Evolutionary conservation across 2,888 invertebrate genomes (phyloP), one percentile per base, ranked within the genome.

Genomic region (Agelastica alni): DNA sequence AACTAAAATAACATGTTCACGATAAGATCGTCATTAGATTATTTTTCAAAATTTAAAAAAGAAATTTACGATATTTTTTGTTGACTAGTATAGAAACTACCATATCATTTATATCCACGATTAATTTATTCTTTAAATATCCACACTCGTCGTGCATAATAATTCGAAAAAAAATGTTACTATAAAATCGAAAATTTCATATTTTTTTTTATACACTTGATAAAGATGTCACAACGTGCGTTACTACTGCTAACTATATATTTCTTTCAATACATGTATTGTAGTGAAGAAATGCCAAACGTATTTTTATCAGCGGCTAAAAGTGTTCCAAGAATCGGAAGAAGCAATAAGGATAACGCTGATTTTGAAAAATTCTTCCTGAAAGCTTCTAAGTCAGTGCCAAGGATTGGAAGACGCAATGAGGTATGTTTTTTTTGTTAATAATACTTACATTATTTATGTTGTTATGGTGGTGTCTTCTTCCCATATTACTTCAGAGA

Each of bases 331-430:
- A 67, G 75, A 59, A 72, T 74, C 6, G 73, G 74, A 7, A 68
- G 70, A 43, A 60, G 63, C 26, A 69, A 65, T 28, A 69, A 66
- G 41, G 61, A 58, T 30, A 74, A 70, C 22, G 74, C 75, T 12
- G 75, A 77, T 53, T 77, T 77, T 60, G 78, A 78, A 54, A 77
- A 78, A 58, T 79, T 79, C 64, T 79, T 79, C 62, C 63, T 79
- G 56, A 79, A 79, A 65, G 78, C 78, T 4, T 77, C 78, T 3
- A 79, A 79, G 62, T 77, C 77, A 0, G 78, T 79, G 2, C 79
- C 79, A 0, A 68, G 79, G 52, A 78, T 79, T 58, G 79, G 79
- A 17, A 66, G 79, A 51, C 63, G 77, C 46, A 74, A 75, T 56
- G 64, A 70, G 56, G 72, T 70, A 55, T 62, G 46, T 58, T n/a